Evolutionary conservation across 1,140 invertebrate species (phyloP).

Genomic region (Diachasma alloeum): DNA sequence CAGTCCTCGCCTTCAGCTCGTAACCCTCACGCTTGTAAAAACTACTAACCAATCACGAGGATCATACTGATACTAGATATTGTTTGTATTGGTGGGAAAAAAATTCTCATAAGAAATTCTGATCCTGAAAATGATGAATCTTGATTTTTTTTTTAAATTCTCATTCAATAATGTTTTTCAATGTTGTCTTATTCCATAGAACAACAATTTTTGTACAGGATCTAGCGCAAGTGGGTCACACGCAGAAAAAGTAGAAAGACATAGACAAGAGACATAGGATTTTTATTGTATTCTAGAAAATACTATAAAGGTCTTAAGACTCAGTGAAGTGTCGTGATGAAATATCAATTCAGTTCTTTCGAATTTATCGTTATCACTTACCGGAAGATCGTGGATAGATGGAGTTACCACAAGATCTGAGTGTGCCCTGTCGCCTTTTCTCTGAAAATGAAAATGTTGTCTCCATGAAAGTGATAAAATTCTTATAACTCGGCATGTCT

Average conservation of each 20-base stretch:
- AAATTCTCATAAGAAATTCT: too few relatives aligned
- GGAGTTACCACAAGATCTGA: constrained; percentile 61
- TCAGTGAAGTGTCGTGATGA: not conserved
- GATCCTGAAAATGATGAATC: too few relatives aligned
- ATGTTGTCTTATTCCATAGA: not conserved
- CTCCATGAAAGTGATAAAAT: not conserved
- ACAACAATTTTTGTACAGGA: not conserved
- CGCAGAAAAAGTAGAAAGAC: not conserved
- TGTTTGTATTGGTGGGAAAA: too few relatives aligned
- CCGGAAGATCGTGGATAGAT: constrained; percentile 60
- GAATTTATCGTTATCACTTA: constrained; percentile 44
- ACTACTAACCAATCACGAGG: too few relatives aligned
- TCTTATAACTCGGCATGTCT: not conserved
- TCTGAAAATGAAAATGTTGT: constrained; percentile 48
- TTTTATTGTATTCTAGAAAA: not conserved
- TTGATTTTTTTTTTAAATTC: too few relatives aligned
- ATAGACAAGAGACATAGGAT: not conserved
- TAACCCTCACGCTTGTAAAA: too few relatives aligned
- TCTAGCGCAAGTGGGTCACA: not conserved
- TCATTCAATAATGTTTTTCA: too few relatives aligned
- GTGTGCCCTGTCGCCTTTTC: constrained; percentile 58
- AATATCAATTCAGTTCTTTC: constrained; percentile 7
- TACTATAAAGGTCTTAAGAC: not conserved
- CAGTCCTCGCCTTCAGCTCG: too few relatives aligned
- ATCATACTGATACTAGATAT: too few relatives aligned